A percentile compares a stretch with the other conserved stretches of the same genome.
phyloP scores from a whole-genome alignment of 2,797 vertebrate species.

The Sarcophilus harrisii region DNA sequence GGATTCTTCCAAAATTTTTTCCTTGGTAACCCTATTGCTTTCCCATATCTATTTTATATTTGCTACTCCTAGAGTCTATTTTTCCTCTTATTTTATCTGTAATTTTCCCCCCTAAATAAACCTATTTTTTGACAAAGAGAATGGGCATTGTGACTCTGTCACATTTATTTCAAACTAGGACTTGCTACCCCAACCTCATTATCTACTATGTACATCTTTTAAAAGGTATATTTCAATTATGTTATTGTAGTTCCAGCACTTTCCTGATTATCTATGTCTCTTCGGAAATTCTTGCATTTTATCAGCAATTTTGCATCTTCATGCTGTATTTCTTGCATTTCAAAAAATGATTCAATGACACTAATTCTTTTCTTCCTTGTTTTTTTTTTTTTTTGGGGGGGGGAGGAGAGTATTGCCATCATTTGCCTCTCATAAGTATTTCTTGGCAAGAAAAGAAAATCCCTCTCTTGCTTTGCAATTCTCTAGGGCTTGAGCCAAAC shows the following conservation, averaged over 20 bases:
- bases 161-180: too few relatives aligned
- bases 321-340: background rate
- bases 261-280: background rate
- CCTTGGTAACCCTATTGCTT: too few relatives aligned
- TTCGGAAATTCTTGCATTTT: background rate
- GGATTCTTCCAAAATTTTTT: too few relatives aligned
- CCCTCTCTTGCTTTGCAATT: background rate
- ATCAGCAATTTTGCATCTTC: background rate
- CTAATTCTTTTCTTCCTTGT: background rate
- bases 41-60: too few relatives aligned
- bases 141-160: too few relatives aligned
- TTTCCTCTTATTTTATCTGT: too few relatives aligned
- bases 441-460: background rate
- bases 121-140: too few relatives aligned
- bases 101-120: too few relatives aligned
- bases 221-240: background rate
- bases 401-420: background rate
- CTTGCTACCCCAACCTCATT: too few relatives aligned
- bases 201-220: background rate
- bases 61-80: too few relatives aligned
- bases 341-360: background rate
- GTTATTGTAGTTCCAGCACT: background rate
- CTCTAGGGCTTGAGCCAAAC: background rate
- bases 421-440: background rate
- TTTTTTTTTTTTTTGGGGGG: background rate